Base-by-base conservation (phyloP, 2,888 invertebrate species). In the Suillia variegata region DNA sequence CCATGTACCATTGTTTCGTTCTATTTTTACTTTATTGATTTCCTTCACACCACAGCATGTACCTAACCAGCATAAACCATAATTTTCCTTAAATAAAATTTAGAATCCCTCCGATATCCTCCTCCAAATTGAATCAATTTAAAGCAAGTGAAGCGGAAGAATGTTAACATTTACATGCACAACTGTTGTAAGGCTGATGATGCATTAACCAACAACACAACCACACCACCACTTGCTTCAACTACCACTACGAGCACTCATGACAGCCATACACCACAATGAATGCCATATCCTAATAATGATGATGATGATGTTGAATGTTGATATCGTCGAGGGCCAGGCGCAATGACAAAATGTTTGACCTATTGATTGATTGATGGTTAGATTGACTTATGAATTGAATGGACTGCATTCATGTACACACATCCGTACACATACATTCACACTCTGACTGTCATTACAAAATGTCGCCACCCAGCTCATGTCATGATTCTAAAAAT, bases 301-400 rank as follows among this genome's bases (percentile, higher is more conserved):
- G 38, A 10, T 38, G 38, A 26, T 38, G 38, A 38, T 38, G 38
- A 5, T n/a, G 38, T n/a, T n/a, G 38, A 38, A n/a, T n/a, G 12
- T 6, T 12, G 12, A 6, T 31, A 12, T 12, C 26, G 26, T 13
- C 2, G n/a, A 2, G 1, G 13, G 26, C n/a, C 13, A n/a, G 21
- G 58, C 61, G 63, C 65, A 65, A 63, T 63, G 65, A 63, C 65
- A 65, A 65, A 65, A 61, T 65, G 65, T 63, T 63, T 62, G 65
- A 65, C 62, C 63, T 65, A 65, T 65, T 65, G 65, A 65, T 65
- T 65, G 65, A 65, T 63, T 65, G 65, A 65, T 62, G 62, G 62
- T 59, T 58, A 15, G 56, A 54, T 21, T 42, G 53, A 18, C 2
- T 56, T 12, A 10, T 42, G 22, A 59, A 50, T 21, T 55, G 56